Base-by-base conservation (phyloP, 2,797 vertebrate genomes). In the Oceanodroma leucorhoa region DNA sequence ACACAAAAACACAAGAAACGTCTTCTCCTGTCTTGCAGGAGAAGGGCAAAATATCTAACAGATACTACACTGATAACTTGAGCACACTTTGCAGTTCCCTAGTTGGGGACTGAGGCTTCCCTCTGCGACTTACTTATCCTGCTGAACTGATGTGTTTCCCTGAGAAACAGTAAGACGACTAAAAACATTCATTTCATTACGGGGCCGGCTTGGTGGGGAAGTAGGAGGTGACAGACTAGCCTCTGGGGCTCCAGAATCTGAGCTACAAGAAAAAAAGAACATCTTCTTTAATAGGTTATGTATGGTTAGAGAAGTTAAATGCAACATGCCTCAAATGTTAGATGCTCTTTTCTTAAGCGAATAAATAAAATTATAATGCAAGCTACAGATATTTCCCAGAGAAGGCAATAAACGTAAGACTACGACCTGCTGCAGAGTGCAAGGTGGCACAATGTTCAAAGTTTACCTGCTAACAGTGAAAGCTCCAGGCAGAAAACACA, bases 181-280 rank as follows among this genome's bases (percentile, higher is more conserved):
- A 98, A 98, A 98, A 97, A 98, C 98, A 98, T 98, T 98, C 98
- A 98, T 96, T 96, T 98, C 98, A 97, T 98, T 98, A 98, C 98
- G 97, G 98, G 98, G 96, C 79, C 98, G 98, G 97, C 98, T 98
- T 97, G 98, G 97, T 98, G 98, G 98, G 98, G 98, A 98, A 94
- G 98, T 97, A 98, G 98, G 98, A 98, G 98, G 98, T 97, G 98
- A 98, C 94, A 98, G 97, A 95, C 98, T 98, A 98, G 98, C 95
- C 97, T 98, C 98, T 96, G 98, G 98, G 89, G 97, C 97, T 97
- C 98, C 98, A 97, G 98, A 98, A 97, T 98, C 98, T 98, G 98
- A 98, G 98, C 98, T 98, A 98, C 91, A 98, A 98, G 96, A 98
- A 97, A 98, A 98, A 98, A 96, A 98, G 93, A 98, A 98, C 88